phyloP scores from a whole-genome alignment of 2,797 vertebrate species.

The Mareca strepera region DNA sequence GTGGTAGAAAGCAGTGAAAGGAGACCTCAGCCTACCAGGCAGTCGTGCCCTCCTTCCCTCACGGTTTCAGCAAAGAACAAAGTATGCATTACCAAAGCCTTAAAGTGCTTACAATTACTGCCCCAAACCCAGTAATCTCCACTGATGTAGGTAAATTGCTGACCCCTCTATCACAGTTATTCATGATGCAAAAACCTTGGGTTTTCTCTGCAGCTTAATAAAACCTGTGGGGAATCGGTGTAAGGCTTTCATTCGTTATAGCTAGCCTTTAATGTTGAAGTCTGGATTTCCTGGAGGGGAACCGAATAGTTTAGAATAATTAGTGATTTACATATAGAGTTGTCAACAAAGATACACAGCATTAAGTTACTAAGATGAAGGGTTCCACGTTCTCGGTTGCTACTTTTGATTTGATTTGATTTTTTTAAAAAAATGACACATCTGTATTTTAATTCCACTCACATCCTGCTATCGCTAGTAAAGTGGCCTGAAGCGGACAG shows the following conservation, averaged over 20 bases:
- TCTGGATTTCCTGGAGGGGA: constrained; percentile 32
- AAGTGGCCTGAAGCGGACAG: constrained; percentile 73
- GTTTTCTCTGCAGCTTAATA: constrained; percentile 47
- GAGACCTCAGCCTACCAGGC: background rate
- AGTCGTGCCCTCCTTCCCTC: background rate
- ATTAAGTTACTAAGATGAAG: constrained; percentile 34
- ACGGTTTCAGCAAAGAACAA: background rate
- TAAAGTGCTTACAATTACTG: constrained; percentile 13
- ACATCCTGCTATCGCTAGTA: constrained; percentile 50
- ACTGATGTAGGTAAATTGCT: constrained; percentile 37
- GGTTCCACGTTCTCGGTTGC: background rate
- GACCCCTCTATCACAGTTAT: constrained; percentile 31
- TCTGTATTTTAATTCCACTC: constrained; percentile 70
- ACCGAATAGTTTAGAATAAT: constrained; percentile 42
- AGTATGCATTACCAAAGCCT: background rate
- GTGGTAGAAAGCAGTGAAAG: background rate
- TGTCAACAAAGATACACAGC: constrained; percentile 44
- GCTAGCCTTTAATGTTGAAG: constrained; percentile 52
- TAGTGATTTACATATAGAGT: constrained; percentile 49
- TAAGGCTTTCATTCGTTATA: constrained; percentile 41
- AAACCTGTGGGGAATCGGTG: constrained; percentile 29
- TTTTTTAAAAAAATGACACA: background rate
- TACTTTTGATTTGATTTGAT: constrained; percentile 26
- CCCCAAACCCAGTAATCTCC: background rate
- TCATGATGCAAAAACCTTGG: background rate